Evolutionary conservation across 2,113 vertebrate genomes (phyloP).

Genomic region (Ptilonorhynchus violaceus): DNA sequence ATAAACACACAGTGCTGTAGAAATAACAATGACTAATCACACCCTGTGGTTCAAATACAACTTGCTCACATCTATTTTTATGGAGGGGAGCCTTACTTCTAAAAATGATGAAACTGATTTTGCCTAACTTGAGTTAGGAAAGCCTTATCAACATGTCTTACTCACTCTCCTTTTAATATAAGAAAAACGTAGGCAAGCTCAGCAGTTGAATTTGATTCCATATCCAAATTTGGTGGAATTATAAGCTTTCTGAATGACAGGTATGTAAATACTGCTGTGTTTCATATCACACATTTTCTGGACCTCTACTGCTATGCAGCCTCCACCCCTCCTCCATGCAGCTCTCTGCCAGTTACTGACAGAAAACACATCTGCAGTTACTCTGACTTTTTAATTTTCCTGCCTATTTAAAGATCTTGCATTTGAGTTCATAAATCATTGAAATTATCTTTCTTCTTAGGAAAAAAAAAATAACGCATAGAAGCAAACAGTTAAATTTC

Average conservation of each 20-base stretch:
- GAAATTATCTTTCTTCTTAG: not conserved
- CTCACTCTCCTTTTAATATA: slow-evolving; percentile 17
- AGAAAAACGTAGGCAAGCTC: not conserved
- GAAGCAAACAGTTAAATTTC: slow-evolving; percentile 12
- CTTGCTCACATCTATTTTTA: not conserved
- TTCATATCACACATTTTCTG: slow-evolving; percentile 33
- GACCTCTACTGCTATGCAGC: not conserved
- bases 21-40: not conserved
- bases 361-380: slow-evolving; percentile 29
- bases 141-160: not conserved
- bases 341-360: not conserved
- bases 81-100: not conserved
- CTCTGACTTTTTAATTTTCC: slow-evolving; percentile 21
- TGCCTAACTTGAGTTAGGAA: not conserved
- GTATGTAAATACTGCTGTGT: not conserved
- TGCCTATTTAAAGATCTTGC: slow-evolving; percentile 25
- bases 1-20: not conserved
- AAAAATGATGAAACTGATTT: not conserved
- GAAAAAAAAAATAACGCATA: not conserved
- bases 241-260: slow-evolving; percentile 1
- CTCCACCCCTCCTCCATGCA: slow-evolving; percentile 15
- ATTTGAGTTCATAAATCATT: not conserved
- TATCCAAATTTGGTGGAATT: not conserved
- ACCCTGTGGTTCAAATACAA: not conserved
- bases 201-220: not conserved